Percentiles rank a stretch among this genome's conserved stretches.
phyloP scores from a whole-genome alignment of 2,888 invertebrate species.

The Spodoptera exigua region DNA sequence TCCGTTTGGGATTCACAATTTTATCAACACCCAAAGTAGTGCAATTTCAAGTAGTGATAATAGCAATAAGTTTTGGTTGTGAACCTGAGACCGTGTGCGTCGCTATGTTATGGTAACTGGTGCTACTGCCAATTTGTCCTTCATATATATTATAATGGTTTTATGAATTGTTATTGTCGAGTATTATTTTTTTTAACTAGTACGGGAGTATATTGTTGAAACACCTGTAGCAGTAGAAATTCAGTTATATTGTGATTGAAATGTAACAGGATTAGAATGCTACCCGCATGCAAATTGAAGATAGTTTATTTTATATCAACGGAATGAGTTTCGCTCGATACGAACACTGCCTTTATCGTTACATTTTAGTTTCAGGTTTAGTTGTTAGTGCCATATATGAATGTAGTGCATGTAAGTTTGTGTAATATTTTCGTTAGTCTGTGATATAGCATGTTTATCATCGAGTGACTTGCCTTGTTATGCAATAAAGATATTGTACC shows the following conservation, averaged over 20 bases:
- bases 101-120: slow-evolving; percentile 75
- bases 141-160: slow-evolving; percentile 76
- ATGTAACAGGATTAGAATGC: slow-evolving; percentile 79
- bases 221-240: slow-evolving; percentile 79
- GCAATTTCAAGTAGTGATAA: slow-evolving; percentile 86
- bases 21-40: slow-evolving; percentile 82
- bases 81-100: slow-evolving; percentile 79
- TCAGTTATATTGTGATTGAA: slow-evolving; percentile 87
- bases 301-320: slow-evolving; percentile 39
- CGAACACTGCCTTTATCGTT: slow-evolving; percentile 77
- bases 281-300: slow-evolving; percentile 42
- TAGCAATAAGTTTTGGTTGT: slow-evolving; percentile 89
- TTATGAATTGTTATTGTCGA: slow-evolving; percentile 84
- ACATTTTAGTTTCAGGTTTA: slow-evolving; percentile 74
- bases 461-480: slow-evolving; percentile 78
- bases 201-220: slow-evolving; percentile 80
- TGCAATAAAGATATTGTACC: slow-evolving; percentile 59
- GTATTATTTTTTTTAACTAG: slow-evolving; percentile 83
- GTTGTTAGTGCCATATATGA: slow-evolving; percentile 85
- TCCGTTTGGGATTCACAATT: slow-evolving; percentile 75
- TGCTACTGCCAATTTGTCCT: slow-evolving; percentile 81
- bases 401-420: slow-evolving; percentile 80
- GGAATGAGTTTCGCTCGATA: slow-evolving; percentile 43
- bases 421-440: slow-evolving; percentile 85
- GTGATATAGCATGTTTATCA: slow-evolving; percentile 84